phyloP scores from a whole-genome alignment of 2,113 vertebrate species.

The Eptatretus burgeri region DNA sequence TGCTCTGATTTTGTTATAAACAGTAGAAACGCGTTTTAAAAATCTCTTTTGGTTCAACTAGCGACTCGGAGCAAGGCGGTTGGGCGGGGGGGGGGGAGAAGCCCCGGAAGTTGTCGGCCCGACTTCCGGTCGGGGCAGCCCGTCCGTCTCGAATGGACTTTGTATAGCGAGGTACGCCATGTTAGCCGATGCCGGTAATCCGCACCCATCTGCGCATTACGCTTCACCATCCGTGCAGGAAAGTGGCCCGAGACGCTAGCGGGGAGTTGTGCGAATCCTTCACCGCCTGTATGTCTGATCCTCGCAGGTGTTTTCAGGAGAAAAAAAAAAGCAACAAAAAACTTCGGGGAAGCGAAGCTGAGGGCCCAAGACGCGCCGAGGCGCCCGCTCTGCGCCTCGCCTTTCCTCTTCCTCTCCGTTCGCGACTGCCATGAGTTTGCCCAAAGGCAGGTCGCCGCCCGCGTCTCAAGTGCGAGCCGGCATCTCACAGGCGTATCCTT shows the following conservation, averaged over 20 bases:
- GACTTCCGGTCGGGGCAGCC: not conserved
- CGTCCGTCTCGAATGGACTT: constrained; percentile 1
- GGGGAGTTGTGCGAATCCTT: not conserved
- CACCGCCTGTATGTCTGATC: not conserved
- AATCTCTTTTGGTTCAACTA: too few species aligned
- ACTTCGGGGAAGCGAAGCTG: constrained; percentile 2
- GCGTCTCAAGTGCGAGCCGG: constrained; percentile 6
- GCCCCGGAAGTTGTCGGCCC: constrained; percentile 1
- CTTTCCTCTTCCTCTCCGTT: not conserved
- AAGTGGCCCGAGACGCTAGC: not conserved
- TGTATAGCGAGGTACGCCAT: constrained; percentile 7
- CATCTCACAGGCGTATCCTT: constrained; percentile 5
- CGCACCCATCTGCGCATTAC: constrained; percentile 1
- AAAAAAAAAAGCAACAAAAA: not conserved
- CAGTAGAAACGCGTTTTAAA: too few species aligned
- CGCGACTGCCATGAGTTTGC: constrained; percentile 6
- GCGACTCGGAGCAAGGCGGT: too few species aligned
- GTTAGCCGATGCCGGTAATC: not conserved
- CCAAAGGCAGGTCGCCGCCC: constrained; percentile 5
- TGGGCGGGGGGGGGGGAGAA: not conserved
- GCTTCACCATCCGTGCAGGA: not conserved
- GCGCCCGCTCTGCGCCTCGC: not conserved
- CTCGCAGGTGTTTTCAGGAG: not conserved
- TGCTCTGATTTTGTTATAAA: too few species aligned
- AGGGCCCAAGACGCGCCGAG: not conserved